These are phyloP conservation scores for Clarias magur DNA, from an alignment of 2,113 vertebrate species.

Conservation along the genomic window DNA sequence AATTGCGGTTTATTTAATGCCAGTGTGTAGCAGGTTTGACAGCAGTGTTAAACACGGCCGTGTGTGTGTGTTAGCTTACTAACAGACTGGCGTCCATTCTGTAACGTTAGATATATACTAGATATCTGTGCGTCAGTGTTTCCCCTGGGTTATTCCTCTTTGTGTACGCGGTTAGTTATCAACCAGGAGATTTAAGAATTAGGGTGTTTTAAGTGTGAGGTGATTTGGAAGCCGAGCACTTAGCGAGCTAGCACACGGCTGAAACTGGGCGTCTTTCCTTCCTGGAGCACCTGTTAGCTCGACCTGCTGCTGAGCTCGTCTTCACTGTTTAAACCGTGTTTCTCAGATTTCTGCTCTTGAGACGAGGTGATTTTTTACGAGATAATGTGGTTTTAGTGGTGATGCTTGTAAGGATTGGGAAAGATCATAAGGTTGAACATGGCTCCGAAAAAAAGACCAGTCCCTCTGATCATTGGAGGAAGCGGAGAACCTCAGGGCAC, in stretches of 20 bases:
- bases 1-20: background rate
- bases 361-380: too few species aligned
- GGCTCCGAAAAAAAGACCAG: slow-evolving; percentile 82
- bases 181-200: background rate
- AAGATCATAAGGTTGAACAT: slow-evolving; percentile 57
- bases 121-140: background rate
- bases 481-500: slow-evolving; percentile 72
- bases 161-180: background rate
- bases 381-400: background rate
- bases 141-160: background rate
- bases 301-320: background rate
- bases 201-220: too few species aligned
- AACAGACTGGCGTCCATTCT: background rate
- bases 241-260: slow-evolving; percentile 15
- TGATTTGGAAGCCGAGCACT: background rate
- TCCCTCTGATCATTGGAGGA: slow-evolving; percentile 78
- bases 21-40: background rate
- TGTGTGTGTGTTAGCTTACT: background rate
- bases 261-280: background rate
- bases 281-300: slow-evolving; percentile 22
- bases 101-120: background rate
- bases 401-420: background rate
- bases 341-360: background rate
- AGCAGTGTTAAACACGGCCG: background rate
- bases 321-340: background rate